Percentiles rank a stretch among this genome's conserved stretches.
Conservation (phyloP, 2,888 invertebrate species). For the Euclidia mi region DNA sequence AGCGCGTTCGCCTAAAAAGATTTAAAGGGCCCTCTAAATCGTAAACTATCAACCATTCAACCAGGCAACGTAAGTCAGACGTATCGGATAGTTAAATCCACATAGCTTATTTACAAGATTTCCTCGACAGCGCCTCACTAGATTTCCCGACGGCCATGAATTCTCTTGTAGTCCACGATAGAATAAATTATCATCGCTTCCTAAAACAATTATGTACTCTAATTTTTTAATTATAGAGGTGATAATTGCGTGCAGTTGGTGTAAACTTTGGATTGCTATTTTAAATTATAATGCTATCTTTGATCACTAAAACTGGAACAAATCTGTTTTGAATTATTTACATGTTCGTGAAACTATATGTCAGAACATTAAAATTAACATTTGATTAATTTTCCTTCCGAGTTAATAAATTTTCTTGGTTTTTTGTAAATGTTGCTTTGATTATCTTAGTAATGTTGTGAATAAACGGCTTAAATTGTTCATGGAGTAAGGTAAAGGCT, state of each 20-base stretch:
- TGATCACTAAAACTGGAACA: background rate
- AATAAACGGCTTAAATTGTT: no score
- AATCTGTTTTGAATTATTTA: conserved; percentile 3
- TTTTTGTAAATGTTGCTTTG: no score
- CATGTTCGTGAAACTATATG: background rate
- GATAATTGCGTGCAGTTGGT: background rate
- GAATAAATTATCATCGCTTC: background rate
- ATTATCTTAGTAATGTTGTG: no score
- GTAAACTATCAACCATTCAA: no score
- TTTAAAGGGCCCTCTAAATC: no score
- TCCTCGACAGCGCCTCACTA: no score
- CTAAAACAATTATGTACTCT: background rate
- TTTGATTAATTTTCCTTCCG: background rate
- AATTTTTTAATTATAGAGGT: background rate
- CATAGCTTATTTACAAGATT: no score
- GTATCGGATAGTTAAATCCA: no score
- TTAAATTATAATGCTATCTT: background rate
- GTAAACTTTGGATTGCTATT: background rate
- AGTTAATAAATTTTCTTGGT: conserved; percentile 1
- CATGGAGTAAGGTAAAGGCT: no score
- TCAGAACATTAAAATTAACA: background rate
- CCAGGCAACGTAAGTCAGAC: no score
- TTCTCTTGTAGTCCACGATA: background rate
- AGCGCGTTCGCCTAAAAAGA: no score
- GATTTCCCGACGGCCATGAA: background rate